phyloP scores from a whole-genome alignment of 2,888 invertebrate genomes.

The Acrobasis consociella region DNA sequence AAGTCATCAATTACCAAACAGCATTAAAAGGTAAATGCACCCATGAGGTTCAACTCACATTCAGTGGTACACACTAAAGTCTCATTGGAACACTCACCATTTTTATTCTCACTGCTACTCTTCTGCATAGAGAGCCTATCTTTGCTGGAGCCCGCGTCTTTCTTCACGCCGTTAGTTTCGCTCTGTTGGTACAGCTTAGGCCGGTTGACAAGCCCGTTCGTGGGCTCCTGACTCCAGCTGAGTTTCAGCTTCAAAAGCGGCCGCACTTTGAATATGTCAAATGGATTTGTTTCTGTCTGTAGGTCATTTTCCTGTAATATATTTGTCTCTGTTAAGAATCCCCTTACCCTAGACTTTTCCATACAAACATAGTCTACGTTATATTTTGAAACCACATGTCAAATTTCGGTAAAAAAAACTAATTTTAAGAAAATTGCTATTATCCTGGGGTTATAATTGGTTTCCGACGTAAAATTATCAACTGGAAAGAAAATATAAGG shows the following conservation, averaged over 20 bases:
- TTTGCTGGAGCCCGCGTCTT: constrained; percentile 55
- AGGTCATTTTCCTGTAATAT: constrained; percentile 66
- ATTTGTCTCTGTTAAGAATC: neutral
- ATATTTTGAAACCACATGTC: too few relatives aligned
- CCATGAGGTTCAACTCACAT: too few relatives aligned
- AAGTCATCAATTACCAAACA: too few relatives aligned
- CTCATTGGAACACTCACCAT: constrained; percentile 46
- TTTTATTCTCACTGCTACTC: constrained; percentile 58
- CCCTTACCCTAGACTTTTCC: too few relatives aligned
- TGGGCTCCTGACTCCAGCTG: constrained; percentile 90
- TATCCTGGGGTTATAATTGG: too few relatives aligned
- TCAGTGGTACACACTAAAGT: too few relatives aligned
- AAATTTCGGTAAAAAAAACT: too few relatives aligned
- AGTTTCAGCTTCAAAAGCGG: constrained; percentile 93
- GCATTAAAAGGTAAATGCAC: too few relatives aligned
- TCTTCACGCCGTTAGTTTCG: constrained; percentile 65
- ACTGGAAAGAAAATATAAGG: too few relatives aligned
- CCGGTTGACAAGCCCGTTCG: constrained; percentile 85
- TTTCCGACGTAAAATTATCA: too few relatives aligned
- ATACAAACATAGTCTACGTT: too few relatives aligned
- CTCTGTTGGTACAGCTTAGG: constrained; percentile 82
- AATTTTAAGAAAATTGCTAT: too few relatives aligned
- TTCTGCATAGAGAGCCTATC: constrained; percentile 60
- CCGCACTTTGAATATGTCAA: constrained; percentile 90
- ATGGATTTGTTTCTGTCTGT: constrained; percentile 80